phyloP scores from a whole-genome alignment of 2,888 invertebrate genomes.

The Eilema griseolum region DNA sequence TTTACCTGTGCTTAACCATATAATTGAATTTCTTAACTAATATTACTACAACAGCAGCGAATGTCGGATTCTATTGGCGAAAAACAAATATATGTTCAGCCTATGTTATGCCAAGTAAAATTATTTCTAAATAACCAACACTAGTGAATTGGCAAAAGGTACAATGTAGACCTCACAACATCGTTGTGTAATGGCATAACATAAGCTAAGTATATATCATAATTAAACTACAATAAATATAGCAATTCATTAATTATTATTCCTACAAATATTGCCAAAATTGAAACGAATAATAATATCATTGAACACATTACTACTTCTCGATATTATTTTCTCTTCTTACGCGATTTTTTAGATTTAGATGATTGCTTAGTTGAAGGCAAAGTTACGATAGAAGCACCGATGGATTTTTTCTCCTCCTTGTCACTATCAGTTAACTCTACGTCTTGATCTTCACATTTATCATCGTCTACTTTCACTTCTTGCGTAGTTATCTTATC shows the following conservation, averaged over 20 bases:
- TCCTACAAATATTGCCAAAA: conserved; percentile 64
- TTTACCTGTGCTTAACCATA: conserved; percentile 73
- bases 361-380: conserved; percentile 77
- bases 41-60: conserved; percentile 70
- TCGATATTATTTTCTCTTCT: conserved; percentile 87
- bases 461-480: conserved; percentile 77
- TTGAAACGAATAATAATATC: conserved; percentile 61
- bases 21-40: conserved; percentile 72
- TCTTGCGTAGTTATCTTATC: conserved; percentile 79
- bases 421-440: conserved; percentile 87
- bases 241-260: conserved; percentile 39
- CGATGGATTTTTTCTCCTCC: conserved; percentile 75
- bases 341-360: conserved; percentile 87
- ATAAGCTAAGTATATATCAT: conserved; percentile 54
- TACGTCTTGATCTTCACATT: conserved; percentile 66
- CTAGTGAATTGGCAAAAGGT: conserved; percentile 22
- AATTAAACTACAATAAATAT: conserved; percentile 61
- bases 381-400: conserved; percentile 71
- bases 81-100: conserved; percentile 40
- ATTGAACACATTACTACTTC: conserved; percentile 66
- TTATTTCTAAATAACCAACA: conserved; percentile 23
- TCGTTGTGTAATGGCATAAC: conserved; percentile 23
- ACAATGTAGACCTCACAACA: conserved; percentile 39
- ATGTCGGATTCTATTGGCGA: conserved; percentile 53
- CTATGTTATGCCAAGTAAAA: conserved; percentile 40